Base-by-base conservation (phyloP, 2,888 invertebrate genomes). In the Ganaspis brasiliensis region DNA sequence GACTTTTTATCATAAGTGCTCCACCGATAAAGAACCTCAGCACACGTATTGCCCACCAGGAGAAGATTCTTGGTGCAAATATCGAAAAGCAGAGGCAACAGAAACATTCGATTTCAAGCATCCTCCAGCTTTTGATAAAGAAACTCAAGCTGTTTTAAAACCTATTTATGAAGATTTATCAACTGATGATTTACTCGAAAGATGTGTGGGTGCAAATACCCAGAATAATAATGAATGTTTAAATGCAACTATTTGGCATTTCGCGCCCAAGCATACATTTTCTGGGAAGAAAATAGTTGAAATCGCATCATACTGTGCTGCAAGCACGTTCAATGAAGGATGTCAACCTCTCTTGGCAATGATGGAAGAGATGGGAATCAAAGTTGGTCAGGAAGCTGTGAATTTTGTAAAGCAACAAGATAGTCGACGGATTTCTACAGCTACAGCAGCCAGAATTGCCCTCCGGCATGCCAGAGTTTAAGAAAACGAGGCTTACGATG, bases 261-360 rank as follows among this genome's bases (percentile, higher is more conserved):
- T 74, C 21, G 9, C 61, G n/a, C 74, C 70, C 37, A 78, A 78
- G 57, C 37, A 35, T 21, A n/a, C 67, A 16, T 75, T 49, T 57
- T 37, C 45, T 24, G 35, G 72, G 37, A 31, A 72, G 31, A 56
- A 37, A 16, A 57, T 56, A 4, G 73, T 78, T 9, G 73, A 75
- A 72, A 78, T 78, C 24, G 78, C 78, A 70, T 67, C 70, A 24
- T 49, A 26, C 16, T 12, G 59, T 19, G 59, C 73, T 35, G 57
- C 49, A 40, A 73, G 75, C 59, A 73, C 70, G 1, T 78, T 73
- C 67, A 78, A 75, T 45, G 73, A 78, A 75, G 75, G 75, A 56
- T 40, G 35, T 67, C 70, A 40, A 71, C 37, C 71, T 57, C 72
- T 73, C 9, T 35, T 78, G 14, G 35, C 37, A 31, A 63, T 75